Evolutionary conservation across 2,113 vertebrate genomes (phyloP).

Genomic region (Oophaga pumilio): DNA sequence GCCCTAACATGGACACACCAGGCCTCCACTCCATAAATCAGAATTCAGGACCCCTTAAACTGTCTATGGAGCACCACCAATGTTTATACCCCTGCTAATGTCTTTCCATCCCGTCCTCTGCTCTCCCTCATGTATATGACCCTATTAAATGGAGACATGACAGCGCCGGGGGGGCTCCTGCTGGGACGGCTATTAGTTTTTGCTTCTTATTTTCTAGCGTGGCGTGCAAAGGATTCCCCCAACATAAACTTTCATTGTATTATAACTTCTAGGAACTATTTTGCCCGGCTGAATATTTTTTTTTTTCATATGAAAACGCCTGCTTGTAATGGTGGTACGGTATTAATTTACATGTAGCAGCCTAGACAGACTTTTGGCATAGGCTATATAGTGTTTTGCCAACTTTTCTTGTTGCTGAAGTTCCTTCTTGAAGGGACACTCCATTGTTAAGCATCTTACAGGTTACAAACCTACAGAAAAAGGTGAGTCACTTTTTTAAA

Average conservation of each 20-base stretch:
- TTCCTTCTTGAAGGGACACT: too few relatives aligned
- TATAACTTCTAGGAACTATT: background rate
- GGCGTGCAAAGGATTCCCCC: conserved; percentile 5
- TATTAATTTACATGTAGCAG: too few relatives aligned
- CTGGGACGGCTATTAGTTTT: background rate
- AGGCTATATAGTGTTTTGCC: too few relatives aligned
- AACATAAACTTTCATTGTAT: background rate
- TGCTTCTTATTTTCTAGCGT: background rate
- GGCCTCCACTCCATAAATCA: conserved; percentile 57
- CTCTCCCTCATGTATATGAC: conserved; percentile 54
- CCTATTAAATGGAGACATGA: conserved; percentile 41
- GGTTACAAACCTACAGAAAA: background rate
- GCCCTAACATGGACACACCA: conserved; percentile 80
- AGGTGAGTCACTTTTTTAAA: too few relatives aligned
- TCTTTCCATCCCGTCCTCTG: conserved; percentile 60
- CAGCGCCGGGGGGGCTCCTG: background rate
- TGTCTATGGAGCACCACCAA: conserved; percentile 66
- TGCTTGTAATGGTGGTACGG: background rate
- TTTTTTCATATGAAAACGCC: background rate
- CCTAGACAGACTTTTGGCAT: too few relatives aligned
- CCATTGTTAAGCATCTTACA: background rate
- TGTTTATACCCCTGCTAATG: conserved; percentile 55
- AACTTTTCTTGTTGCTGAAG: too few relatives aligned
- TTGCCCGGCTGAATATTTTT: background rate
- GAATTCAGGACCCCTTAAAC: conserved; percentile 63